Evolutionary conservation across 2,888 invertebrate species (phyloP).

Genomic region (Cantharis rustica): DNA sequence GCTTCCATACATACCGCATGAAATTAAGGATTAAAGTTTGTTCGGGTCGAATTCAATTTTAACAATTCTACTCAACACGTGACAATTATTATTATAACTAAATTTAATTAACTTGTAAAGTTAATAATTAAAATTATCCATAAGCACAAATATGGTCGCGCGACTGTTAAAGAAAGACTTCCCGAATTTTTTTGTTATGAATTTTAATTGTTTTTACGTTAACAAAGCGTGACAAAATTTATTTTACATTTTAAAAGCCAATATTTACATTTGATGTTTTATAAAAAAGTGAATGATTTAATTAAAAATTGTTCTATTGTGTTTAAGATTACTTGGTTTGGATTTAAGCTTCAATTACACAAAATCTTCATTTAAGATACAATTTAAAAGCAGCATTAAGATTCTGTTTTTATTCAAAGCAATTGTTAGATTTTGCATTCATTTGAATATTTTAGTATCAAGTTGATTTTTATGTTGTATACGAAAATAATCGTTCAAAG

Average conservation of each 20-base stretch:
- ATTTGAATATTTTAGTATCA: constrained; percentile 1
- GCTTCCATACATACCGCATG: background rate
- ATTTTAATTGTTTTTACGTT: background rate
- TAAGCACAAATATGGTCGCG: background rate
- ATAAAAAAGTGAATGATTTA: background rate
- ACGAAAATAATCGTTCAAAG: background rate
- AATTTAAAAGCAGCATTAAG: constrained; percentile 1
- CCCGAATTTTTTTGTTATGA: background rate
- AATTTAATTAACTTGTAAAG: background rate
- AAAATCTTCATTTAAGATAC: background rate
- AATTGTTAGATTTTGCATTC: constrained; percentile 4
- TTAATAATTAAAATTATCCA: background rate
- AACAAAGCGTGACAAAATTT: background rate
- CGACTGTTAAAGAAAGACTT: background rate
- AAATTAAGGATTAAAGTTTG: background rate
- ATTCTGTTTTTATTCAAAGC: constrained; percentile 3
- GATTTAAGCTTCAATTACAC: background rate
- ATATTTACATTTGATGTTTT: background rate
- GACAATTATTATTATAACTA: background rate
- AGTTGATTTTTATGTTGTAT: background rate
- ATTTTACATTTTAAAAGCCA: background rate
- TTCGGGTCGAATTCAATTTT: background rate
- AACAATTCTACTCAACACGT: background rate
- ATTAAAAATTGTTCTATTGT: background rate
- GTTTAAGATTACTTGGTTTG: background rate